phyloP scores from a whole-genome alignment of 2,797 vertebrate species.

The Rousettus madagascariensis region DNA sequence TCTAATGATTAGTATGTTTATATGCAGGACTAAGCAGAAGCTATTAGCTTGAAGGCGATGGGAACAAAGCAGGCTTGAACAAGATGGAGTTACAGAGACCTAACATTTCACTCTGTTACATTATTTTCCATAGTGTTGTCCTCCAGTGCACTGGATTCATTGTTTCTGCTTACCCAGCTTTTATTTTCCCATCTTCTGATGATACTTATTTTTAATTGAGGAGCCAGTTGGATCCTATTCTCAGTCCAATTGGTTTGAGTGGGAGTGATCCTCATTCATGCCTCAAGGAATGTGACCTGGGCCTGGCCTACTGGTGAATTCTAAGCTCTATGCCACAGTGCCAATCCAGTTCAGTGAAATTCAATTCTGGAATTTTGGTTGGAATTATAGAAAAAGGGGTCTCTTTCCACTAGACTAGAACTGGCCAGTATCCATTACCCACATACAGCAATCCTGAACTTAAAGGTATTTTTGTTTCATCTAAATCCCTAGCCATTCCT shows the following conservation, averaged over 20 bases:
- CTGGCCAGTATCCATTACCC: neutral
- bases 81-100: neutral
- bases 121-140: neutral
- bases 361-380: conserved; percentile 21
- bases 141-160: neutral
- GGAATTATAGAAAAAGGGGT: neutral
- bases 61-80: neutral
- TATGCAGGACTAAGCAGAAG: neutral
- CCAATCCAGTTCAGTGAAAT: neutral
- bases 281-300: neutral
- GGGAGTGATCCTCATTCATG: neutral
- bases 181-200: neutral
- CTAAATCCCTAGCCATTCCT: neutral
- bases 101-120: neutral
- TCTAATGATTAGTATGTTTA: neutral
- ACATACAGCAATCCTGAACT: neutral
- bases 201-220: neutral
- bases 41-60: neutral
- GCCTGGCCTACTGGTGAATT: neutral
- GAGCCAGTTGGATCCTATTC: neutral
- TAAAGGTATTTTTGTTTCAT: neutral
- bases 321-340: neutral
- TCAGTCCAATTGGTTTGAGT: neutral
- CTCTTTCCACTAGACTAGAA: neutral
- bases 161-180: neutral